A percentile compares a stretch with the other conserved stretches of the same genome.
Conservation (phyloP, 92 coral and sea anemone genomes). For the Desmophyllum pertusum region DNA sequence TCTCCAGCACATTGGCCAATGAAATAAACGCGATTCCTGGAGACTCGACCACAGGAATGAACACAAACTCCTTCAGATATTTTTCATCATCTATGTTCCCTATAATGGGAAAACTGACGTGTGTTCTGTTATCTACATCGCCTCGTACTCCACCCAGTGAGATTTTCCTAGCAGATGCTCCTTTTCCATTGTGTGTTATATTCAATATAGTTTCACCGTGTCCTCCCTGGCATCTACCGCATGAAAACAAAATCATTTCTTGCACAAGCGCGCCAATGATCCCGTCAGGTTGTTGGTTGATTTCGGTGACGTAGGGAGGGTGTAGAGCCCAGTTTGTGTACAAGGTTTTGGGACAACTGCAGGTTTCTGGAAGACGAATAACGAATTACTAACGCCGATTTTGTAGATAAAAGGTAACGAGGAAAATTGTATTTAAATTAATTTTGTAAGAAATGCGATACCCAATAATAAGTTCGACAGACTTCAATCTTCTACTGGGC, state of each 20-base stretch:
- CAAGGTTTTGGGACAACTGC: constrained; percentile 64
- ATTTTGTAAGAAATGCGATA: background rate
- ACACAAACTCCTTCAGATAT: constrained; percentile 66
- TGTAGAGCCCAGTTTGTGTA: constrained; percentile 66
- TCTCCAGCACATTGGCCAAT: constrained; percentile 14
- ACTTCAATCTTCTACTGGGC: too few relatives aligned
- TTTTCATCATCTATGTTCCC: constrained; percentile 57
- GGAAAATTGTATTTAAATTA: too few relatives aligned
- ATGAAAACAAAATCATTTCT: constrained; percentile 57
- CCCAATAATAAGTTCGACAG: too few relatives aligned
- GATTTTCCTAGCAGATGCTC: constrained; percentile 45
- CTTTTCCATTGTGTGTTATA: constrained; percentile 44
- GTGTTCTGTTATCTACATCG: constrained; percentile 57
- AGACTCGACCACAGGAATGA: constrained; percentile 71
- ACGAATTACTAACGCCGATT: background rate
- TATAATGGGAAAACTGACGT: constrained; percentile 73
- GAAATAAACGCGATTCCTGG: constrained; percentile 77
- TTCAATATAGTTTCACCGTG: constrained; percentile 59
- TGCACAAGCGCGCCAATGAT: constrained; percentile 60
- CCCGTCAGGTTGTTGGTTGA: constrained; percentile 56
- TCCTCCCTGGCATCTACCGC: constrained; percentile 70
- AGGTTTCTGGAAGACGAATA: constrained; percentile 61
- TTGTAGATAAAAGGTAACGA: background rate
- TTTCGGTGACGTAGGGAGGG: constrained; percentile 64
- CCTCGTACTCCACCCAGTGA: constrained; percentile 45